Base-by-base conservation (phyloP, 2,113 vertebrate genomes). In the Sakesphorus luctuosus region DNA sequence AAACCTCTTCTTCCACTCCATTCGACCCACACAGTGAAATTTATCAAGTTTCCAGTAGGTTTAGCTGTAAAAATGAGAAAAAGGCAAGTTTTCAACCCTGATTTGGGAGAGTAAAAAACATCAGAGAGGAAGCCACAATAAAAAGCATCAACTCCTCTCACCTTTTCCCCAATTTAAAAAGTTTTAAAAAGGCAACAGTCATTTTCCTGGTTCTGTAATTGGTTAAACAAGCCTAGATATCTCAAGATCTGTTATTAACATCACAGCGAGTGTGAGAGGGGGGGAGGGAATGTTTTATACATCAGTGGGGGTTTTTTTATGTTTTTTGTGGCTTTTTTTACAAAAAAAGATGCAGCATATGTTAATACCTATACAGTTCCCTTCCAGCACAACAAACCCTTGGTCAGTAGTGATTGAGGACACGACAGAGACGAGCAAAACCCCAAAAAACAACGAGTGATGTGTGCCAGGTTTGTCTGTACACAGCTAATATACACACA, bases 381-480 rank as follows among this genome's bases (percentile, higher is more conserved):
- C 91, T 94, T 87, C 82, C 78, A 95, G 80, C 85, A 97, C 80
- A 86, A 93, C 38, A 67, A 69, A 96, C 58, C 8, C 6, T 89
- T 92, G 96, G 93, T 95, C 91, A 96, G 95, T 95, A 97, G 95
- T 95, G 96, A 97, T 93, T 97, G 80, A 89, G 81, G 71, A 58
- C 74, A 71, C 7, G 26, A 81, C 86, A 90, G 82, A 97, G 20
- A 38, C 77, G 74, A 96, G 73, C 68, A 59, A 93, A 82, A 47
- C 55, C 18, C 38, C 40, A 8, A 71, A 76, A 50, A 73, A 87
- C 10, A 19, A 66, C 2, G 4, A 93, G 84, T 72, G 71, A 58
- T 31, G 6, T 73, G 66, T 87, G 90, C 43, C 77, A 65, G 76
- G 93, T 84, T 93, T 95, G 76, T 97, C 96, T 97, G 90, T 90